Percentiles rank a stretch among this genome's conserved stretches.
Evolutionary conservation across 2,797 vertebrate genomes (phyloP).

Genomic region (Rhinatrema bivittatum): DNA sequence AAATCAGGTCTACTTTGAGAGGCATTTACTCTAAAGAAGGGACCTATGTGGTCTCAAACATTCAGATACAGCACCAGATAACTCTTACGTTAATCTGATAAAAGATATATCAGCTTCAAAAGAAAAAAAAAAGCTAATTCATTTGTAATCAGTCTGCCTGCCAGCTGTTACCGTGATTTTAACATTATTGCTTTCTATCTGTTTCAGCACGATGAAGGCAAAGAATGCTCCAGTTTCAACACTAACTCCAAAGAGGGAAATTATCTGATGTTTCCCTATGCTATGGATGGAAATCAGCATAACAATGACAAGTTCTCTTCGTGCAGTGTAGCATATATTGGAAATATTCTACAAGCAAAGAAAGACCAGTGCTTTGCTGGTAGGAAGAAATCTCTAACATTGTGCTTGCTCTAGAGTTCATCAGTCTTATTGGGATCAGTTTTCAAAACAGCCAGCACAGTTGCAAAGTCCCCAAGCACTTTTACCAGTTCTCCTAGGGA

Average conservation of each 20-base stretch:
- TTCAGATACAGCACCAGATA: no score
- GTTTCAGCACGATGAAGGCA: constrained; percentile 63
- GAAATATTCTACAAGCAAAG: constrained; percentile 49
- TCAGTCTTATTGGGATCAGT: no score
- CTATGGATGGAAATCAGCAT: constrained; percentile 54
- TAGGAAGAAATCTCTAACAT: constrained; percentile 43
- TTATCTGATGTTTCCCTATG: constrained; percentile 73
- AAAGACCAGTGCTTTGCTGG: constrained; percentile 72
- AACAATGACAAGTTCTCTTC: constrained; percentile 70
- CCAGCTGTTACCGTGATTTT: not conserved
- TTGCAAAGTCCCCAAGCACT: no score
- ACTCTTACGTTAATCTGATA: no score
- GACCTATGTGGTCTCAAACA: no score
- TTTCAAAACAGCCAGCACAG: no score
- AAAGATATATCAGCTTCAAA: no score
- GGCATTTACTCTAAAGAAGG: no score
- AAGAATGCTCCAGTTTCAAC: constrained; percentile 51
- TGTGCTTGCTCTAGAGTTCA: no score
- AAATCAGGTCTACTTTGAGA: no score
- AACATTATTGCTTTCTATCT: not conserved
- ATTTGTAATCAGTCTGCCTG: not conserved
- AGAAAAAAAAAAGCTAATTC: no score
- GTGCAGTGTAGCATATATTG: constrained; percentile 60
- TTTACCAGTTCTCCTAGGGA: no score
- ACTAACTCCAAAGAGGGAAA: constrained; percentile 50